phyloP scores from a whole-genome alignment of 2,888 invertebrate genomes.

The Miltochrista miniata region DNA sequence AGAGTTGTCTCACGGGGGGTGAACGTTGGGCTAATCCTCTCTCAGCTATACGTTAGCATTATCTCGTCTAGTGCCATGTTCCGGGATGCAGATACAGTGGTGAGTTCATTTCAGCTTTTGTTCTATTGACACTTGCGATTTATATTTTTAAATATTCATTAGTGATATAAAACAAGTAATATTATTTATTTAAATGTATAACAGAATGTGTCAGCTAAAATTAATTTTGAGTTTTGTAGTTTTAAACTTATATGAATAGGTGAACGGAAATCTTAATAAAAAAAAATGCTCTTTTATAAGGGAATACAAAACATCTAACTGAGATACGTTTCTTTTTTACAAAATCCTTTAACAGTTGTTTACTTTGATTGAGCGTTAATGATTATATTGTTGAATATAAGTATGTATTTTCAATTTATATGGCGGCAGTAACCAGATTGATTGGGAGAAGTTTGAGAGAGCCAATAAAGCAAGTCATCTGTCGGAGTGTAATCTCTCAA shows the following conservation, averaged over 20 bases:
- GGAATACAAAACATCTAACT: not conserved
- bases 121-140: slow-evolving; percentile 18
- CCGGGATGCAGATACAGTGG: slow-evolving; percentile 56
- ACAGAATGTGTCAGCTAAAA: too few relatives aligned
- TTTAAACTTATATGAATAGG: too few relatives aligned
- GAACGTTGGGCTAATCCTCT: slow-evolving; percentile 49
- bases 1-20: slow-evolving; percentile 45
- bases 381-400: slow-evolving; percentile 44
- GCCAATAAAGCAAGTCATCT: slow-evolving; percentile 39
- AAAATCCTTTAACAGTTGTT: slow-evolving; percentile 25
- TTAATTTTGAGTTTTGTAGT: too few relatives aligned
- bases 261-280: too few relatives aligned
- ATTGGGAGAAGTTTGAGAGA: slow-evolving; percentile 30
- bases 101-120: slow-evolving; percentile 42
- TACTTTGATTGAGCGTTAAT: slow-evolving; percentile 33
- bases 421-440: slow-evolving; percentile 32
- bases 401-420: slow-evolving; percentile 41
- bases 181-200: not conserved
- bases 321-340: not conserved
- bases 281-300: not conserved
- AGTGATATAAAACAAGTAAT: not conserved
- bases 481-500: slow-evolving; percentile 16
- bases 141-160: not conserved
- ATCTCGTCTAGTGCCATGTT: slow-evolving; percentile 53
- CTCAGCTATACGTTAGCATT: slow-evolving; percentile 36